Percentiles rank a stretch among this genome's conserved stretches.
These are phyloP conservation scores for Drosophila hamatofila DNA, from an alignment of 2,888 invertebrate genomes.

Conservation along the genomic window DNA sequence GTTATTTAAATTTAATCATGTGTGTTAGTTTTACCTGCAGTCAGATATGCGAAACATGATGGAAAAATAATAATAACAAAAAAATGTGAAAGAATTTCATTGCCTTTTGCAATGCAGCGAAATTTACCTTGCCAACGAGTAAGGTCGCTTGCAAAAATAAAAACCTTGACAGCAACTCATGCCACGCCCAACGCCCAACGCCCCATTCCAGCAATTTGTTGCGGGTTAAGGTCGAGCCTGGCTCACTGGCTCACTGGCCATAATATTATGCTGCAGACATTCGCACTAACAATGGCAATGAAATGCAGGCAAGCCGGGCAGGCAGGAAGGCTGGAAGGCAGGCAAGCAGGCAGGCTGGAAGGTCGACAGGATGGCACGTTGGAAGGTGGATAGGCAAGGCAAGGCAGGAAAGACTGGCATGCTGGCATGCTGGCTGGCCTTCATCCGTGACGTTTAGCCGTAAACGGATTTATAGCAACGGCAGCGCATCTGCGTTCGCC, in stretches of 20 bases:
- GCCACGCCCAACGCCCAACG: slow-evolving; percentile 68
- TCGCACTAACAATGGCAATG: slow-evolving; percentile 71
- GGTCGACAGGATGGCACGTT: background rate
- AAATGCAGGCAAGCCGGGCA: slow-evolving; percentile 43
- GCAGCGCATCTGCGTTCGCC: slow-evolving; percentile 50
- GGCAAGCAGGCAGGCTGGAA: background rate
- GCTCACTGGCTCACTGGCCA: slow-evolving; percentile 44
- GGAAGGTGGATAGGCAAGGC: slow-evolving; percentile 7
- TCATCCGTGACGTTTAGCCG: slow-evolving; percentile 65
- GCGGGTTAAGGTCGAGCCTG: slow-evolving; percentile 67
- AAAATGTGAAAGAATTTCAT: slow-evolving; percentile 53
- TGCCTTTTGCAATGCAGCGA: slow-evolving; percentile 52
- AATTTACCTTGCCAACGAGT: slow-evolving; percentile 59
- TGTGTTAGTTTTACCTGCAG: slow-evolving; percentile 16
- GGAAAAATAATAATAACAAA: slow-evolving; percentile 7
- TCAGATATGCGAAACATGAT: slow-evolving; percentile 34
- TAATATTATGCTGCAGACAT: slow-evolving; percentile 72
- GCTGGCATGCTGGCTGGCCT: background rate
- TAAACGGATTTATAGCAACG: slow-evolving; percentile 68
- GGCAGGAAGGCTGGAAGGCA: background rate
- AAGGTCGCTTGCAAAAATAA: slow-evolving; percentile 53
- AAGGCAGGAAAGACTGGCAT: background rate
- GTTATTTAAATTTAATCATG: slow-evolving; percentile 39
- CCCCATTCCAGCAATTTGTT: slow-evolving; percentile 39
- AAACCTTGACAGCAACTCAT: slow-evolving; percentile 63